These are phyloP conservation scores for Eudasyphora cyanicolor DNA, from an alignment of 2,888 invertebrate species.

Conservation along the genomic window DNA sequence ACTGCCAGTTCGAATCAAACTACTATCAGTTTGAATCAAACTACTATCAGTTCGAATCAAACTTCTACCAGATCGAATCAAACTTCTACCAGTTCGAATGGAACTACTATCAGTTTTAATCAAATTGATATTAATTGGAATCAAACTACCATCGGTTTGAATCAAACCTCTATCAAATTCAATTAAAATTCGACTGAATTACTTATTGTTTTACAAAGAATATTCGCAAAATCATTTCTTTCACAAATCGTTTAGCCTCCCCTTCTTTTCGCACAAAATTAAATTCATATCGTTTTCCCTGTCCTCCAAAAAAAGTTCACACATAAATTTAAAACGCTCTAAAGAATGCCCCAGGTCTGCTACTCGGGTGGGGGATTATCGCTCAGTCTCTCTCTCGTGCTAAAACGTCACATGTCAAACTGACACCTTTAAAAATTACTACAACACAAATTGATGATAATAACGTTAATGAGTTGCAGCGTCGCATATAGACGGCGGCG, in stretches of 20 bases:
- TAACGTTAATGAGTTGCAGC: constrained; percentile 60
- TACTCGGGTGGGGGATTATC: background rate
- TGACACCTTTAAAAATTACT: constrained; percentile 45
- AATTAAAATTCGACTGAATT: too few species aligned
- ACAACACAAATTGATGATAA: constrained; percentile 50
- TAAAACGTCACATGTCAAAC: constrained; percentile 57
- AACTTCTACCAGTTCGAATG: background rate
- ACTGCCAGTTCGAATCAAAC: background rate
- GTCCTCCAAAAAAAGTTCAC: constrained; percentile 1
- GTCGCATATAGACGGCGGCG: background rate
- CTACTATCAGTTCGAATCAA: background rate
- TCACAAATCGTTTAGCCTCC: too few species aligned
- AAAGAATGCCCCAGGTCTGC: too few species aligned
- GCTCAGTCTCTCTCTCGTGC: too few species aligned
- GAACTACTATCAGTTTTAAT: background rate
- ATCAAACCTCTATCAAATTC: background rate
- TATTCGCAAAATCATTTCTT: too few species aligned
- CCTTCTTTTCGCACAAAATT: background rate
- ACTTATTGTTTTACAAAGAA: too few species aligned
- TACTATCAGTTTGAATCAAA: background rate
- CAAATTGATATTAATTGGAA: background rate
- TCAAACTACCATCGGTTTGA: background rate
- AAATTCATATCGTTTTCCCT: background rate
- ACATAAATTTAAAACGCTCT: constrained; percentile 16
- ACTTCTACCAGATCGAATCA: background rate